Percentiles rank a stretch among this genome's conserved stretches.
phyloP scores from a whole-genome alignment of 2,888 invertebrate genomes.

The Uloborus plumipes region DNA sequence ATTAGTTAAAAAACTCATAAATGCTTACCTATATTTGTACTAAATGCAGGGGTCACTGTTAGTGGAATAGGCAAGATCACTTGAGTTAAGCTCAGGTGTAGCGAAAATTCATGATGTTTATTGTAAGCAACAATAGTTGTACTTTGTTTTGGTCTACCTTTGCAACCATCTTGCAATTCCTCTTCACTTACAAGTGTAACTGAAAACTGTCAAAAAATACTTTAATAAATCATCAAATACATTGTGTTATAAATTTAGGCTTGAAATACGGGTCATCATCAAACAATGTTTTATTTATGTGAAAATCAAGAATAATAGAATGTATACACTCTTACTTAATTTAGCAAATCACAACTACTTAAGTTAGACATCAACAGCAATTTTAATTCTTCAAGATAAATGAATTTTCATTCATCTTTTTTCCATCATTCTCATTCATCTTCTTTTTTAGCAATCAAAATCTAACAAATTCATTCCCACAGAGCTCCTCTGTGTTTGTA shows the following conservation, averaged over 20 bases:
- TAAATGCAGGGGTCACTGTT: constrained; percentile 95
- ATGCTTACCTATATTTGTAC: constrained; percentile 83
- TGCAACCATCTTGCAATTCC: constrained; percentile 74
- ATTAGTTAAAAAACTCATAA: neutral
- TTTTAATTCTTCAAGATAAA: no score
- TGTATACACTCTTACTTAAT: no score
- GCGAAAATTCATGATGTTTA: constrained; percentile 92
- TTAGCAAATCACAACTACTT: no score
- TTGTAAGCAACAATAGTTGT: constrained; percentile 77
- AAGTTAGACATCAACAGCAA: no score
- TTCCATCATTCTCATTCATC: no score
- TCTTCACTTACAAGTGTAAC: constrained; percentile 98
- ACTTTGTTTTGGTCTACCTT: constrained; percentile 71
- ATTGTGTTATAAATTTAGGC: neutral
- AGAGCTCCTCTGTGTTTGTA: no score
- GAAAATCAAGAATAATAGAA: no score
- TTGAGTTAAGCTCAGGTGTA: constrained; percentile 86
- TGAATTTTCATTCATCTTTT: no score
- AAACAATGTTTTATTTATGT: neutral
- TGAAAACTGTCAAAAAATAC: constrained; percentile 76
- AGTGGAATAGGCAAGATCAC: constrained; percentile 93
- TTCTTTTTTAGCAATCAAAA: no score
- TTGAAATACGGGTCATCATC: neutral
- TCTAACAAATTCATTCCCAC: no score
- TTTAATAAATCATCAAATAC: constrained; percentile 3